A percentile compares a stretch with the other conserved stretches of the same genome.
Conservation (phyloP, 2,113 vertebrate species). For the Periophthalmus modestus region DNA sequence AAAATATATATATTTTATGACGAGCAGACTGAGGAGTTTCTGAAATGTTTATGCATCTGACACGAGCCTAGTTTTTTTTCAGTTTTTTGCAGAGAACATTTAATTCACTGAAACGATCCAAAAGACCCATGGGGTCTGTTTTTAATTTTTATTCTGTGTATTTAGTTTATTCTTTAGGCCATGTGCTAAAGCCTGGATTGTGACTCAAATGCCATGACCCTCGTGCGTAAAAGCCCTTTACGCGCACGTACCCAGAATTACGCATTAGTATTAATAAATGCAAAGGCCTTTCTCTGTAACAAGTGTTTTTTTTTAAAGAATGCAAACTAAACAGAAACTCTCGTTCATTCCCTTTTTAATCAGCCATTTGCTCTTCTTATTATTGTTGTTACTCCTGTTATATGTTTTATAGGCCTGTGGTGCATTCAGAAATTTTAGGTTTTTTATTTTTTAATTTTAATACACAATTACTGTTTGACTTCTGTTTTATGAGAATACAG, state of each 20-base stretch:
- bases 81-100: background rate
- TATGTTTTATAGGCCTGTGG: background rate
- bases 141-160: background rate
- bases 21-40: background rate
- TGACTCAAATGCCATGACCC: constrained; percentile 12
- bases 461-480: background rate
- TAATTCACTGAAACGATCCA: background rate
- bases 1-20: no score
- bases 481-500: background rate
- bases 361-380: background rate
- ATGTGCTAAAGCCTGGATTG: background rate
- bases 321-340: background rate
- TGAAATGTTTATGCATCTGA: background rate
- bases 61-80: background rate
- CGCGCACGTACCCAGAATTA: background rate
- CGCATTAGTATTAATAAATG: background rate
- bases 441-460: background rate
- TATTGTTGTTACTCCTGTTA: no score
- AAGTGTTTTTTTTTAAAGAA: background rate
- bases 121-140: no score
- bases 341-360: background rate
- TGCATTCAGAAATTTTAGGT: no score
- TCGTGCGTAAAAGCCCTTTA: background rate
- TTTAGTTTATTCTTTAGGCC: background rate
- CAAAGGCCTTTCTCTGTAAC: background rate